Evolutionary conservation across 53 echinoderm and acorn worm genomes (phyloP).

Genomic region (Pentamera pediparva): DNA sequence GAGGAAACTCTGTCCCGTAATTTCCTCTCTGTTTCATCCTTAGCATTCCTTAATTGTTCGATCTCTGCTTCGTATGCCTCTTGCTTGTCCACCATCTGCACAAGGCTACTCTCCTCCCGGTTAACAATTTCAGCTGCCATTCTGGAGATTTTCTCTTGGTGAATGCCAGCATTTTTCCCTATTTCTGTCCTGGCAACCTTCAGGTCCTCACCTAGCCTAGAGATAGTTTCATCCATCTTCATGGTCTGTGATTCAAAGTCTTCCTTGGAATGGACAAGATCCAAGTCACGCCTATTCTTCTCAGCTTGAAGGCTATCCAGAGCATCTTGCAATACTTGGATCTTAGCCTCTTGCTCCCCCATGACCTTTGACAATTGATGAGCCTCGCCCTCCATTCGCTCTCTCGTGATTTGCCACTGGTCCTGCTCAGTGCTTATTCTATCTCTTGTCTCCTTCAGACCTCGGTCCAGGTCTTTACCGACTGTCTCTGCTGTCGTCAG

Average conservation of each 20-base stretch:
- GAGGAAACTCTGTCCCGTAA: background rate
- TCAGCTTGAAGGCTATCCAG: conserved; percentile 1
- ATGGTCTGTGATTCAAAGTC: background rate
- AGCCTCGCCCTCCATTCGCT: background rate
- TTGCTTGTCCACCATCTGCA: background rate
- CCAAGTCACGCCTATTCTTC: conserved; percentile 18
- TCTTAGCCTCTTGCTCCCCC: conserved; percentile 13
- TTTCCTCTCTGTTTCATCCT: background rate
- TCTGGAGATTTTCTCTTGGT: background rate
- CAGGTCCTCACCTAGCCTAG: background rate
- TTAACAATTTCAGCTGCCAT: background rate
- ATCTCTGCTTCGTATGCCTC: background rate
- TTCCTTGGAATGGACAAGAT: conserved; percentile 1
- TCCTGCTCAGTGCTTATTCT: background rate
- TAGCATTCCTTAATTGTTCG: background rate
- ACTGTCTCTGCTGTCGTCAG: background rate
- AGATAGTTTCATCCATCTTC: conserved; percentile 9
- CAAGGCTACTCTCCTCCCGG: background rate
- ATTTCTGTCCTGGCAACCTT: background rate
- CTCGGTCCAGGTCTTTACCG: background rate
- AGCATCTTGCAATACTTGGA: background rate
- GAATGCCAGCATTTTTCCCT: background rate
- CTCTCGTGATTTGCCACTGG: background rate
- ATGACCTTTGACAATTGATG: background rate
- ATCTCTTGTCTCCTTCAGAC: background rate